A percentile compares a stretch with the other conserved stretches of the same genome.
Evolutionary conservation across 1,140 invertebrate species (phyloP).

Genomic region (Catajapyx aquilonaris): DNA sequence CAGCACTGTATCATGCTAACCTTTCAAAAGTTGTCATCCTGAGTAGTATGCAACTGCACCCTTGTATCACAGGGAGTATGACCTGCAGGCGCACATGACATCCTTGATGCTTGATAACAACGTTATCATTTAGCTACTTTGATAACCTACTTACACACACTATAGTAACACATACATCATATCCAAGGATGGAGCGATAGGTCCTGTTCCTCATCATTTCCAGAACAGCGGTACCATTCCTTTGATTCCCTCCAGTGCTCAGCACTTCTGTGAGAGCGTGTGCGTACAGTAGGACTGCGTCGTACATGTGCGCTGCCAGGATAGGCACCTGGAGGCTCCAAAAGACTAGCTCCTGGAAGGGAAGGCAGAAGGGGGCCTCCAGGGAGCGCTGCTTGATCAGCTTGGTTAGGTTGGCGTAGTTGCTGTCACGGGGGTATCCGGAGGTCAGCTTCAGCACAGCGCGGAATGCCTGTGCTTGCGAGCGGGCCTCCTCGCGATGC

Average conservation of each 20-base stretch:
- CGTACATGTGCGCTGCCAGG: constrained; percentile 67
- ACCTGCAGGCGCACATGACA: no score
- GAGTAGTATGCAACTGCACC: no score
- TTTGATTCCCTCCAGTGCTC: constrained; percentile 35
- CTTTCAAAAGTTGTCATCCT: no score
- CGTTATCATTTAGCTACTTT: no score
- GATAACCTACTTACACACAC: no score
- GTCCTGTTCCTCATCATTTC: constrained; percentile 42
- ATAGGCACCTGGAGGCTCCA: constrained; percentile 41
- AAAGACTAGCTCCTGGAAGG: neutral
- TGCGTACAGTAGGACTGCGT: constrained; percentile 70
- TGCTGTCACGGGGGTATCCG: constrained; percentile 41
- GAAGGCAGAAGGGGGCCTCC: no score
- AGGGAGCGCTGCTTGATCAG: no score
- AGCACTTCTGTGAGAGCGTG: constrained; percentile 50
- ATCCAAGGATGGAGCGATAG: constrained; percentile 53
- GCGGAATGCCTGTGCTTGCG: constrained; percentile 39
- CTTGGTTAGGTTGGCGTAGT: constrained; percentile 34
- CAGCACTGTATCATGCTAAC: neutral
- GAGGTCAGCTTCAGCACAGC: constrained; percentile 47
- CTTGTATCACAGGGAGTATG: no score
- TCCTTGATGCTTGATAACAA: no score
- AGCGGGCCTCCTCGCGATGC: constrained; percentile 1
- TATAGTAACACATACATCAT: no score
- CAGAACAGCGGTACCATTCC: constrained; percentile 48